A percentile compares a stretch with the other conserved stretches of the same genome.
These are phyloP conservation scores for Nerophis lumbriciformis DNA, from an alignment of 2,113 vertebrate genomes.

Conservation along the genomic window DNA sequence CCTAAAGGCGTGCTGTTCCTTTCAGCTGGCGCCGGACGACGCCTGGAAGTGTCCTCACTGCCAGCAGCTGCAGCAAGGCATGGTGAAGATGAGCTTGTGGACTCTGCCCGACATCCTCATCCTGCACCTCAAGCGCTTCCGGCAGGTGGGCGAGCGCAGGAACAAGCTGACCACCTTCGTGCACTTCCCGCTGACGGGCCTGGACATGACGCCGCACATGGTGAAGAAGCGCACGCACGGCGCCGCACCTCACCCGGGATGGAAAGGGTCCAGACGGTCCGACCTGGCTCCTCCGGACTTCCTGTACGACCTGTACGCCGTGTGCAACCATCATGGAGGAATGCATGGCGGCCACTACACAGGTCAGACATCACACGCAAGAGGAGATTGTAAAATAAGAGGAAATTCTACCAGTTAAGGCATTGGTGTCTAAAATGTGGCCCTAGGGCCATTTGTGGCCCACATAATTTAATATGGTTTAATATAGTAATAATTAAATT, in stretches of 20 bases:
- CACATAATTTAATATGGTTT: no score
- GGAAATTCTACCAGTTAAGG: no score
- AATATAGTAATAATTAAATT: no score
- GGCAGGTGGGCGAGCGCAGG: slow-evolving; percentile 84
- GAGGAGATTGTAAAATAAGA: no score
- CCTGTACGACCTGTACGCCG: slow-evolving; percentile 89
- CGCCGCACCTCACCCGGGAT: slow-evolving; percentile 37
- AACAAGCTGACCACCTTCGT: slow-evolving; percentile 95
- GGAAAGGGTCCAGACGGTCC: slow-evolving; percentile 59
- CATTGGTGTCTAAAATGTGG: no score
- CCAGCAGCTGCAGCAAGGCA: slow-evolving; percentile 86
- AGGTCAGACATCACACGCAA: slow-evolving; percentile 64
- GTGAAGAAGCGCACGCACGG: slow-evolving; percentile 71
- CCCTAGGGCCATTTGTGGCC: no score
- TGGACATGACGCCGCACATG: slow-evolving; percentile 93
- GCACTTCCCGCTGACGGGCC: slow-evolving; percentile 79
- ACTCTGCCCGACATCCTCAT: slow-evolving; percentile 93
- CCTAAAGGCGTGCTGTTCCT: neutral
- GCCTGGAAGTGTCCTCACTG: slow-evolving; percentile 93
- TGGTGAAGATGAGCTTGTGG: slow-evolving; percentile 91
- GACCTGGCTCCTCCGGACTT: slow-evolving; percentile 67
- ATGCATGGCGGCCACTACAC: slow-evolving; percentile 97
- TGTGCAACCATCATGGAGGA: slow-evolving; percentile 96
- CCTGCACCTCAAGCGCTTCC: slow-evolving; percentile 91
- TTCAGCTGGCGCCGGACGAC: slow-evolving; percentile 86